These are phyloP conservation scores for Sminthopsis crassicaudata DNA, from an alignment of 2,113 vertebrate species.

Conservation along the genomic window DNA sequence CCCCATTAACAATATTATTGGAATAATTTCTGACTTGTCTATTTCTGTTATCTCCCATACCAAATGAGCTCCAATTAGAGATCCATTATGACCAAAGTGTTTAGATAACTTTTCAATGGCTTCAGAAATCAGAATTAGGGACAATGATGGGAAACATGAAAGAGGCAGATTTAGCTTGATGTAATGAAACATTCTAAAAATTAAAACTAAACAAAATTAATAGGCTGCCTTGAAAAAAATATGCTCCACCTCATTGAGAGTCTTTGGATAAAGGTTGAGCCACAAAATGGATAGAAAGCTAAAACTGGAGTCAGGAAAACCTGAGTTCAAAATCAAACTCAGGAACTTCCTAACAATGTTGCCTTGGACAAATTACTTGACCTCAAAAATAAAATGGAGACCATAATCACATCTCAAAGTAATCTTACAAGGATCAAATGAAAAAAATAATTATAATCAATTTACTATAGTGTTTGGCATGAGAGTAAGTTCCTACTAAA, in stretches of 20 bases:
- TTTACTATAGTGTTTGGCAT: too few species aligned
- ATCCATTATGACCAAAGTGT: not conserved
- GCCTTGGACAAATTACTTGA: not conserved
- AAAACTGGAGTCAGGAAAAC: not conserved
- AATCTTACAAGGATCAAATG: not conserved
- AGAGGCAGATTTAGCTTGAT: not conserved
- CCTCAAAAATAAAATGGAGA: not conserved
- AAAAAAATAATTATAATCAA: not conserved
- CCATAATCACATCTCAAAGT: not conserved
- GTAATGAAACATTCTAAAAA: not conserved
- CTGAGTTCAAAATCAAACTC: not conserved
- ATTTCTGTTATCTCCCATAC: not conserved
- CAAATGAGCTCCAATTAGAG: not conserved
- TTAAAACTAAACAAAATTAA: not conserved
- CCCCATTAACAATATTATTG: not conserved
- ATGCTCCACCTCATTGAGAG: not conserved
- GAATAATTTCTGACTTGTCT: not conserved
- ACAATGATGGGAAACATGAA: not conserved
- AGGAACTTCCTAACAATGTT: not conserved
- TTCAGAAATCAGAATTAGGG: not conserved
- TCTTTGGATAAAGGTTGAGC: not conserved
- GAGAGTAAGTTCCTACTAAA: too few species aligned
- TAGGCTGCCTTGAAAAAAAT: not conserved
- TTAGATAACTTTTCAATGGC: not conserved
- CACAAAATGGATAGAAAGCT: not conserved